Percentiles rank a stretch among this genome's conserved stretches.
Evolutionary conservation across 2,113 vertebrate genomes (phyloP).

Genomic region (Sinocyclocheilus anshuiensis): DNA sequence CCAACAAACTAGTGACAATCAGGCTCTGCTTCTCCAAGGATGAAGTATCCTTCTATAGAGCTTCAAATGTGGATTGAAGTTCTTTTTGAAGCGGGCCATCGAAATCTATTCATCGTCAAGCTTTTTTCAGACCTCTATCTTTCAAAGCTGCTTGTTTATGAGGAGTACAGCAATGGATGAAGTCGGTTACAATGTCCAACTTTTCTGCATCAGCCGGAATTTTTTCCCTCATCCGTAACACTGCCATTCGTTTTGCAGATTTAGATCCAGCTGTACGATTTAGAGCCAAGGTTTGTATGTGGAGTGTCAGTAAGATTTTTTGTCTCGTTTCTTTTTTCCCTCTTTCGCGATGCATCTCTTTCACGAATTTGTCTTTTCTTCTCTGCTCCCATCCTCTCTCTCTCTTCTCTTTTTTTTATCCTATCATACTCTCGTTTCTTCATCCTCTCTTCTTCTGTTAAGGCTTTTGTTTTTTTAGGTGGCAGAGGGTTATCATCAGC

Average conservation of each 20-base stretch:
- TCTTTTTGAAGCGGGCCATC: not conserved
- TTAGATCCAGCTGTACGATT: not conserved
- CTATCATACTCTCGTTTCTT: constrained; percentile 8
- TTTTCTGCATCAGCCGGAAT: not conserved
- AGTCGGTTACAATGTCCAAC: not conserved
- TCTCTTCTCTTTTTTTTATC: constrained; percentile 6
- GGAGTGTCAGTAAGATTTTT: not conserved
- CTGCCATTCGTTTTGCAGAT: not conserved
- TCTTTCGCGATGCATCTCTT: not conserved
- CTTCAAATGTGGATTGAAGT: not conserved
- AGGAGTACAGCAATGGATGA: not conserved
- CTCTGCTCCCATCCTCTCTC: not conserved
- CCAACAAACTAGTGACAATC: not conserved
- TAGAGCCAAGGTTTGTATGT: not conserved
- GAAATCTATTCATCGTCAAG: not conserved
- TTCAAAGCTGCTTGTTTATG: not conserved
- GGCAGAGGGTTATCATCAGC: not conserved
- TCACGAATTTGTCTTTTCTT: constrained; percentile 2
- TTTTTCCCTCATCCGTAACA: not conserved
- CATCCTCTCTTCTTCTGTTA: not conserved
- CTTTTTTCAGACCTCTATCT: not conserved
- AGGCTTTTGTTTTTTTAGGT: not conserved
- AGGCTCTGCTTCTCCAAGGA: not conserved
- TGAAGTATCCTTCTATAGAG: not conserved
- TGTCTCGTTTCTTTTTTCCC: not conserved